These are phyloP conservation scores for Panagrolaimus sp. DNA, from an alignment of 1,140 invertebrate genomes.

Conservation along the genomic window DNA sequence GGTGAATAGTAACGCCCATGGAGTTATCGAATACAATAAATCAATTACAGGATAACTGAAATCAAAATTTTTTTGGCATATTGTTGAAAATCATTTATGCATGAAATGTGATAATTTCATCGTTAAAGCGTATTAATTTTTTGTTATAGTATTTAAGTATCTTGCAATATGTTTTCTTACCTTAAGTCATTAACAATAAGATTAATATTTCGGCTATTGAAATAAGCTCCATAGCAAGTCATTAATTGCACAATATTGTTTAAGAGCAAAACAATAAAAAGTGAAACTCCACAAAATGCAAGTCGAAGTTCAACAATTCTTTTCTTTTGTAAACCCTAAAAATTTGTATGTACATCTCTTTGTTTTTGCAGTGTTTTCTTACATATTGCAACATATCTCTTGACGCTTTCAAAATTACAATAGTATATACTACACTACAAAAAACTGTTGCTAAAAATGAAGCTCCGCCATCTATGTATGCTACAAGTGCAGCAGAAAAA, in stretches of 20 bases:
- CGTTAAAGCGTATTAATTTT: too few relatives aligned
- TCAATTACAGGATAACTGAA: slow-evolving; percentile 2
- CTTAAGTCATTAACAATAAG: too few relatives aligned
- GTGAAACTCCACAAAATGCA: background rate
- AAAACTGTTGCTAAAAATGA: background rate
- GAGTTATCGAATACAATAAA: background rate
- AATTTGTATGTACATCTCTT: background rate
- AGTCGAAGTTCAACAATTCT: background rate
- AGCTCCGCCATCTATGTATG: background rate
- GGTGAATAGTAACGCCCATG: background rate
- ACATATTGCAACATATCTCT: background rate
- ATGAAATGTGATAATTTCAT: too few relatives aligned
- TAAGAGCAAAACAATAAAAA: background rate
- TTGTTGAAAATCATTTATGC: too few relatives aligned
- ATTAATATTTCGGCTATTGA: background rate
- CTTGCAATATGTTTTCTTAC: too few relatives aligned
- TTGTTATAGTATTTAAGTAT: too few relatives aligned
- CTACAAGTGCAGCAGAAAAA: background rate
- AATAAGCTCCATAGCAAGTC: background rate
- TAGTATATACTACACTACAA: background rate
- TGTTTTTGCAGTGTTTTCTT: background rate
- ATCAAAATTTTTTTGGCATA: background rate
- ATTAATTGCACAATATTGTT: background rate
- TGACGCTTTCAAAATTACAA: background rate
- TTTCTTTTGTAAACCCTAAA: slow-evolving; percentile 2